These are phyloP conservation scores for Anabacerthia variegaticeps DNA, from an alignment of 2,797 vertebrate species.

Conservation along the genomic window DNA sequence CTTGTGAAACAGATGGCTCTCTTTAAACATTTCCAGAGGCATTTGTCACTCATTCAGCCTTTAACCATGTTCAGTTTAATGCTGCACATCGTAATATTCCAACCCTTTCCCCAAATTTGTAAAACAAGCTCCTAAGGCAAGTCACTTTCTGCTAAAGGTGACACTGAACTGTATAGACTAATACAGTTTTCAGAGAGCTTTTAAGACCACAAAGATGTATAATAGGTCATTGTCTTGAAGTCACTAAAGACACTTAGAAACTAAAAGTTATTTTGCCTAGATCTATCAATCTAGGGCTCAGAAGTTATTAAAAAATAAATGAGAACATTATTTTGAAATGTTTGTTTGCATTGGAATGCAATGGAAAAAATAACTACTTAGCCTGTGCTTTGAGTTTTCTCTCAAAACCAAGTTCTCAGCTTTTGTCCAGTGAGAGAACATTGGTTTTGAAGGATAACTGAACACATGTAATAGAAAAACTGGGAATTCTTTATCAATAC, in stretches of 20 bases:
- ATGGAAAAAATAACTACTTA: neutral
- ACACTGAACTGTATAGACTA: neutral
- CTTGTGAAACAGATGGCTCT: neutral
- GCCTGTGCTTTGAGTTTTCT: neutral
- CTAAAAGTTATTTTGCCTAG: neutral
- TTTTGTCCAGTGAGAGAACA: neutral
- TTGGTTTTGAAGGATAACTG: neutral
- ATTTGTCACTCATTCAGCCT: neutral
- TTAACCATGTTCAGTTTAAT: neutral
- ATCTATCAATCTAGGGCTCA: neutral
- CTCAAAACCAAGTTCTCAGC: neutral
- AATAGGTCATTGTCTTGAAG: neutral
- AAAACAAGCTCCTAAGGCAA: neutral
- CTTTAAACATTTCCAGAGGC: neutral
- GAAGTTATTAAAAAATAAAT: neutral
- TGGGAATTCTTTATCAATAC: fast-evolving
- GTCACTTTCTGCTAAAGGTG: neutral
- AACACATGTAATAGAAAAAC: fast-evolving
- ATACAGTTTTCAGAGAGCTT: neutral
- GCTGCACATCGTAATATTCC: neutral
- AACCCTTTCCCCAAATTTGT: neutral
- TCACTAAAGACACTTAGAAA: neutral
- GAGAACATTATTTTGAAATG: neutral
- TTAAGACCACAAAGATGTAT: neutral
- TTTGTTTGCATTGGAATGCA: neutral